Evolutionary conservation across 1,140 invertebrate species (phyloP).

Genomic region (Papilio machaon): DNA sequence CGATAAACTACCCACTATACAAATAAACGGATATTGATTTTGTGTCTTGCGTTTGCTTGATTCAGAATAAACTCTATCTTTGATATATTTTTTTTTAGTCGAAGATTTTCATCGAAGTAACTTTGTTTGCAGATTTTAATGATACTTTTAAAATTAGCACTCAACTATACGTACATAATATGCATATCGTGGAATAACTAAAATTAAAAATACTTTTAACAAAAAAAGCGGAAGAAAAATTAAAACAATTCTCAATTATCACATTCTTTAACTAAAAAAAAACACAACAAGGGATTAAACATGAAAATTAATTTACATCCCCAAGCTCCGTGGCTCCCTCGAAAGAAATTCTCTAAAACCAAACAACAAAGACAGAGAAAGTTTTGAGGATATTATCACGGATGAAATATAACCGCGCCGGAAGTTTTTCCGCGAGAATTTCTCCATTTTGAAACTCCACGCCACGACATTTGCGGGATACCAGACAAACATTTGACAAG

Average conservation of each 20-base stretch:
- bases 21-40: conserved; percentile 43
- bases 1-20: conserved; percentile 45
- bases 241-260: conserved; percentile 17
- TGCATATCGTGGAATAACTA: background rate
- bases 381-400: conserved; percentile 51
- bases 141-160: no score
- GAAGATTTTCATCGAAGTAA: background rate
- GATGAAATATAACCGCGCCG: conserved; percentile 68
- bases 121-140: no score
- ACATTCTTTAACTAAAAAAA: conserved; percentile 36
- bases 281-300: conserved; percentile 36
- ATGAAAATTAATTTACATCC: conserved; percentile 63
- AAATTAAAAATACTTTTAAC: conserved; percentile 25
- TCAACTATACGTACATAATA: no score
- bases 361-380: conserved; percentile 69
- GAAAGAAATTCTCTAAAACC: conserved; percentile 59
- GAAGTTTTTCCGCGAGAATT: conserved; percentile 66
- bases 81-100: background rate
- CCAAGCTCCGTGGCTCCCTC: conserved; percentile 45
- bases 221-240: background rate
- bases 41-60: background rate
- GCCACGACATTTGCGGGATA: conserved; percentile 73
- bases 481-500: conserved; percentile 63
- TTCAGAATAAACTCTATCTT: background rate
- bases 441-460: conserved; percentile 52